Evolutionary conservation across 2,888 invertebrate genomes (phyloP).

Genomic region (Eupithecia tripunctaria): DNA sequence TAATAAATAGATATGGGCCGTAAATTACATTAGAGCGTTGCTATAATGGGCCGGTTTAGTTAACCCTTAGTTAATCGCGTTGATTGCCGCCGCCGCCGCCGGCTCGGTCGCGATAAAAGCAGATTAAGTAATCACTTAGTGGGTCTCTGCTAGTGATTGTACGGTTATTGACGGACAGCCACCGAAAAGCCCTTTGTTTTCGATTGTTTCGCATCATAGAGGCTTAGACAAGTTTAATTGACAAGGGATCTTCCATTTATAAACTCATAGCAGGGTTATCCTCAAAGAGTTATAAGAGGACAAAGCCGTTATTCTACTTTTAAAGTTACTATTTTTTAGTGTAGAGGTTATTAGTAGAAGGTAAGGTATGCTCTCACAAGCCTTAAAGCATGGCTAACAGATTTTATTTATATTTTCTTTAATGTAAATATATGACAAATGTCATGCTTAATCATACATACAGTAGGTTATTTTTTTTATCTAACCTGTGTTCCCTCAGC

Average conservation of each 20-base stretch:
- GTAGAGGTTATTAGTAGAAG: neutral
- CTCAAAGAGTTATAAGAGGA: too few relatives aligned
- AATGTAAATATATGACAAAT: too few relatives aligned
- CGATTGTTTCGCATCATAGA: constrained; percentile 7
- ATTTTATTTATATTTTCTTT: too few relatives aligned
- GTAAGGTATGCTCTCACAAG: neutral
- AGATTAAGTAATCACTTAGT: constrained; percentile 79
- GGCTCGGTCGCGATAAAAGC: constrained; percentile 61
- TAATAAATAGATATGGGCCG: constrained; percentile 36
- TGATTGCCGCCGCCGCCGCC: constrained; percentile 61
- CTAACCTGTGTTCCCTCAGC: too few relatives aligned
- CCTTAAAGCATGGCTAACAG: too few relatives aligned
- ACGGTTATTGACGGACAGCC: constrained; percentile 40
- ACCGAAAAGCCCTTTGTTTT: constrained; percentile 18
- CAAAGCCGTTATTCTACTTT: neutral
- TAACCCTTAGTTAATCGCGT: constrained; percentile 76
- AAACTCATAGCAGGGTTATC: neutral
- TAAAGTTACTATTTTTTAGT: neutral
- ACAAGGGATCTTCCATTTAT: neutral
- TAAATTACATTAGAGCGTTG: constrained; percentile 45
- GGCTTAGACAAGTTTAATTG: neutral
- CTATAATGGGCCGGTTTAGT: constrained; percentile 65
- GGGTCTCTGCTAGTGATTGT: constrained; percentile 55
- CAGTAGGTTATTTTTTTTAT: too few relatives aligned
- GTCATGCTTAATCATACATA: too few relatives aligned